These are phyloP conservation scores for Micoletzkya japonica DNA, from an alignment of 2,888 invertebrate species.

Conservation along the genomic window DNA sequence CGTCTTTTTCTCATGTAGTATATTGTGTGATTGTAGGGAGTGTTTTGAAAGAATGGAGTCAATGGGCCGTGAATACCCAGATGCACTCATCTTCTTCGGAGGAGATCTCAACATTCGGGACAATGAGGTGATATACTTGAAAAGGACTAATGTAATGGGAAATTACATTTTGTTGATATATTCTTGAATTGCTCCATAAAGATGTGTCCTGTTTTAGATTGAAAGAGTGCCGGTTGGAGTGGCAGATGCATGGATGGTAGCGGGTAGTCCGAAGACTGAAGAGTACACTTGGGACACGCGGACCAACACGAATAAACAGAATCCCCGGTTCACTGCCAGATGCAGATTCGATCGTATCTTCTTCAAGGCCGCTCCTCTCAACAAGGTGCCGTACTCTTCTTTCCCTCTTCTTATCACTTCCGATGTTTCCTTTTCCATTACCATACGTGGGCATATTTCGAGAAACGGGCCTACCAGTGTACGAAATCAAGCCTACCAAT, in stretches of 20 bases:
- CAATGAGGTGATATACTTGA: conserved; percentile 67
- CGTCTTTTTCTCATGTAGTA: background rate
- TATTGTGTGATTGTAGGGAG: background rate
- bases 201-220: conserved; percentile 30
- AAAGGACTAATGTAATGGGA: background rate
- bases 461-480: too few species aligned
- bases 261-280: conserved; percentile 69
- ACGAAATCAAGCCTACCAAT: too few species aligned
- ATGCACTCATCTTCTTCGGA: conserved; percentile 68
- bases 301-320: conserved; percentile 69
- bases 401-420: background rate
- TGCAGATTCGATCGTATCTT: conserved; percentile 49
- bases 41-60: conserved; percentile 6
- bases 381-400: conserved; percentile 2
- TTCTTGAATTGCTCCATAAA: background rate
- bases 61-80: conserved; percentile 36
- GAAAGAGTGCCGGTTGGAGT: conserved; percentile 63
- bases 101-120: conserved; percentile 73
- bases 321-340: conserved; percentile 42
- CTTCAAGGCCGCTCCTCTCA: conserved; percentile 30
- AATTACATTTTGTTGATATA: background rate
- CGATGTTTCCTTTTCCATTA: background rate
- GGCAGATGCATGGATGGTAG: conserved; percentile 67
- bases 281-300: conserved; percentile 71
- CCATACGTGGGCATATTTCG: background rate